These are phyloP conservation scores for Camponotus fellah DNA, from an alignment of 2,888 invertebrate genomes.

Conservation along the genomic window DNA sequence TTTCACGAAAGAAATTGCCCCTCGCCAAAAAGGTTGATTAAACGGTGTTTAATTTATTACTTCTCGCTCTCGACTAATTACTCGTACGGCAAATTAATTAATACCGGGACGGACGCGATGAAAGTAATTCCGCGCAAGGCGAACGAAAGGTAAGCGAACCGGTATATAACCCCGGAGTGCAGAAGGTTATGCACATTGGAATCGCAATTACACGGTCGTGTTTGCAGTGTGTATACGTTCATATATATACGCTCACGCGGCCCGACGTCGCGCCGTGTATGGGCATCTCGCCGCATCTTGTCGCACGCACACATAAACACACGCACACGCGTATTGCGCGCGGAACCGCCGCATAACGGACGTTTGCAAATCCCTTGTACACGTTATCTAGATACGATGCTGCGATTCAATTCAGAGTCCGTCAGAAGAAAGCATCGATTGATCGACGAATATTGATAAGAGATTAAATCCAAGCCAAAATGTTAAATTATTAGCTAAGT, in stretches of 20 bases:
- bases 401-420: not conserved
- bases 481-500: too few species aligned
- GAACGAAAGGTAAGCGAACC: not conserved
- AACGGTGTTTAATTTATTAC: conserved; percentile 1
- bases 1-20: not conserved
- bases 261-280: conserved; percentile 32
- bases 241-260: conserved; percentile 7
- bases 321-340: not conserved
- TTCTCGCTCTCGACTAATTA: not conserved
- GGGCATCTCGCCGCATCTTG: conserved; percentile 30
- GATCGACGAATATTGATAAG: not conserved
- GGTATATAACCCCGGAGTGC: not conserved
- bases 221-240: conserved; percentile 2
- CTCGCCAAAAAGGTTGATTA: not conserved
- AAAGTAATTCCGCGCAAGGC: not conserved
- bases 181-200: conserved; percentile 8
- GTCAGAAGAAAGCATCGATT: not conserved
- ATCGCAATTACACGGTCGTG: conserved; percentile 4
- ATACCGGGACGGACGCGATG: not conserved
- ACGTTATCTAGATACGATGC: not conserved
- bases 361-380: not conserved
- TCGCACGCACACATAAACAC: not conserved
- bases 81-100: not conserved
- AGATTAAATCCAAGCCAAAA: not conserved
- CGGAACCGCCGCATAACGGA: not conserved